A percentile compares a stretch with the other conserved stretches of the same genome.
phyloP scores from a whole-genome alignment of 2,888 invertebrate species.

The Artemia sp. region DNA sequence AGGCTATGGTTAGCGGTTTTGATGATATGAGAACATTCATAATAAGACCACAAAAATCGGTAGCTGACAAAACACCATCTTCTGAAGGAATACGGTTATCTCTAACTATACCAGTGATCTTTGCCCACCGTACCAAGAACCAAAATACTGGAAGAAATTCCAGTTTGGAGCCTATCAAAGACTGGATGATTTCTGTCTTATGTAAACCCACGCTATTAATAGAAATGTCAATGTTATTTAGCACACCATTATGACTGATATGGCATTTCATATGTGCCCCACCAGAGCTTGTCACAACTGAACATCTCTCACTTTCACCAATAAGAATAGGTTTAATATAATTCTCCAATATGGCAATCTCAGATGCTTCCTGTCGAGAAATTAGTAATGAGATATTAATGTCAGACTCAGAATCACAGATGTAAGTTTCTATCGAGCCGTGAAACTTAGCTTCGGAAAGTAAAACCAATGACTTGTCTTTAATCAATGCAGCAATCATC shows the following conservation, averaged over 20 bases:
- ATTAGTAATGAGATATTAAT: neutral
- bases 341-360: too few species aligned
- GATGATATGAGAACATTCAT: neutral
- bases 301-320: too few species aligned
- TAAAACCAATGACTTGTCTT: neutral
- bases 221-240: slow-evolving; percentile 5
- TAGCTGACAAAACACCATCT: neutral
- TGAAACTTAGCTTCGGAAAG: neutral
- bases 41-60: slow-evolving; percentile 16
- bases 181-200: slow-evolving; percentile 15
- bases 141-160: slow-evolving; percentile 1
- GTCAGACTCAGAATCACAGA: slow-evolving; percentile 16
- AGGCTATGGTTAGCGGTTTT: neutral
- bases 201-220: neutral
- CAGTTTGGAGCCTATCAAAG: neutral
- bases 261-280: slow-evolving; percentile 1
- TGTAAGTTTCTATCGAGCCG: slow-evolving; percentile 10
- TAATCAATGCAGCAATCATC: neutral
- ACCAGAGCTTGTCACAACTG: too few species aligned
- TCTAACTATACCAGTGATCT: slow-evolving; percentile 3
- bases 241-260: neutral
- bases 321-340: too few species aligned
- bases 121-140: slow-evolving; percentile 17
- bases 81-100: slow-evolving; percentile 16
- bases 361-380: too few species aligned